Conservation (phyloP, 2,797 vertebrate genomes). For the Danio albolineatus region DNA sequence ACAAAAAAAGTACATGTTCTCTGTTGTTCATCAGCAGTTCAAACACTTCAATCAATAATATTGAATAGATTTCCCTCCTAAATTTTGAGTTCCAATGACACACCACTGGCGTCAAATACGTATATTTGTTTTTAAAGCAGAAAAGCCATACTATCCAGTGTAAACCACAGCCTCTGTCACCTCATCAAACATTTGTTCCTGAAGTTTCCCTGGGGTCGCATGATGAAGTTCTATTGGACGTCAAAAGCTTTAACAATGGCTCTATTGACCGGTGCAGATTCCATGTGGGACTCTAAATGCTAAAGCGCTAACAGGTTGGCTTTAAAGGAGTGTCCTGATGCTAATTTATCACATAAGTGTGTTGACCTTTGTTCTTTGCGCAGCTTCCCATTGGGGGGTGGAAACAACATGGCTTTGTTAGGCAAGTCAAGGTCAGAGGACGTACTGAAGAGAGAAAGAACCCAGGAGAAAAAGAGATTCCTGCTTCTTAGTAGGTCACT, state of each 20-base stretch:
- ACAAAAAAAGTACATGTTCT: not conserved
- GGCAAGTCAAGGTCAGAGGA: conserved; percentile 42
- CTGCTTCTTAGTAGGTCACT: conserved; percentile 11
- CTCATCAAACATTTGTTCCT: conserved; percentile 33
- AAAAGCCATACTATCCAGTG: not conserved
- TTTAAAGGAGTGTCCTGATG: conserved; percentile 50
- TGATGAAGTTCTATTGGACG: conserved; percentile 39
- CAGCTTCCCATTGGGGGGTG: conserved; percentile 27
- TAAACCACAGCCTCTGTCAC: conserved; percentile 6
- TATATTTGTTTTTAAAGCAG: conserved; percentile 11
- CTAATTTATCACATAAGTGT: conserved; percentile 58
- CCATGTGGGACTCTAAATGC: conserved; percentile 50
- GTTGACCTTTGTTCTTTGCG: conserved; percentile 54
- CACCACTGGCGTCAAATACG: not conserved
- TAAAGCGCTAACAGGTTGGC: conserved; percentile 45
- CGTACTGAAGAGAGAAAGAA: not conserved
- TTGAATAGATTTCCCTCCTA: not conserved
- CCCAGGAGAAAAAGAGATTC: not conserved
- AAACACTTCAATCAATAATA: not conserved
- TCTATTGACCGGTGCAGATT: conserved; percentile 44
- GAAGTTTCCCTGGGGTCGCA: conserved; percentile 44
- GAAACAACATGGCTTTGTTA: conserved; percentile 40
- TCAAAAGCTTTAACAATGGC: conserved; percentile 55
- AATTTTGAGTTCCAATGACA: conserved; percentile 9
- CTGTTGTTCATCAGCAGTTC: not conserved